Conservation (phyloP, 2,797 vertebrate species). For the Dromococcyx pavoninus region DNA sequence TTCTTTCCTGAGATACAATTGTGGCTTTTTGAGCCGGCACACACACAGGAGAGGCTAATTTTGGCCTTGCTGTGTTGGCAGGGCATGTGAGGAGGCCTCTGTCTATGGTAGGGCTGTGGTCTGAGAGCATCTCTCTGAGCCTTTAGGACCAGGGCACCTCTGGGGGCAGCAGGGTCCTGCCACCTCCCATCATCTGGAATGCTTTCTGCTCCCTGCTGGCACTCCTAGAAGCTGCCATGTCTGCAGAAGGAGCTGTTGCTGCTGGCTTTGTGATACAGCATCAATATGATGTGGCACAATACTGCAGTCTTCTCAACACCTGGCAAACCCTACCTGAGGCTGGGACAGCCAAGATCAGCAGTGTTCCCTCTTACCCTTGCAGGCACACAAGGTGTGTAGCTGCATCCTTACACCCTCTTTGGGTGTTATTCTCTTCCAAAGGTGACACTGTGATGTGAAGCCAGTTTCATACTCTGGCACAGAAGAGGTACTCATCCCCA, state of each 20-base stretch:
- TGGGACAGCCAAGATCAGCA: neutral
- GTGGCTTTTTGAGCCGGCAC: constrained; percentile 25
- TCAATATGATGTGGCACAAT: fast-evolving
- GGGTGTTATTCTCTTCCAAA: neutral
- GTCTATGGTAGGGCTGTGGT: fast-evolving
- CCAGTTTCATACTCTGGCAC: neutral
- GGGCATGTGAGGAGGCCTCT: neutral
- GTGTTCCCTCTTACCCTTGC: neutral
- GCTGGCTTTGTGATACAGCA: fast-evolving
- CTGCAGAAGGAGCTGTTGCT: neutral
- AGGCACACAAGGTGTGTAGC: fast-evolving
- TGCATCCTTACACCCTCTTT: neutral
- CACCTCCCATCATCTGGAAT: fast-evolving
- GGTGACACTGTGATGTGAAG: fast-evolving
- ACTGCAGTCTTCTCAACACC: neutral
- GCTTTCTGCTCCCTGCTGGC: neutral
- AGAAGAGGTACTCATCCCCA: neutral
- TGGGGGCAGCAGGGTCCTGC: fast-evolving
- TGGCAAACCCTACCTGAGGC: neutral
- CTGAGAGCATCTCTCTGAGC: neutral
- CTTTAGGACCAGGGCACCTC: fast-evolving
- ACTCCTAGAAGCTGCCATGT: neutral
- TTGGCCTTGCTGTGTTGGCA: constrained; percentile 47
- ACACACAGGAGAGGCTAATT: constrained; percentile 62
- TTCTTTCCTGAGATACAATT: constrained; percentile 71